phyloP scores from a whole-genome alignment of 2,113 vertebrate species.

The Nothoprocta pentlandii region DNA sequence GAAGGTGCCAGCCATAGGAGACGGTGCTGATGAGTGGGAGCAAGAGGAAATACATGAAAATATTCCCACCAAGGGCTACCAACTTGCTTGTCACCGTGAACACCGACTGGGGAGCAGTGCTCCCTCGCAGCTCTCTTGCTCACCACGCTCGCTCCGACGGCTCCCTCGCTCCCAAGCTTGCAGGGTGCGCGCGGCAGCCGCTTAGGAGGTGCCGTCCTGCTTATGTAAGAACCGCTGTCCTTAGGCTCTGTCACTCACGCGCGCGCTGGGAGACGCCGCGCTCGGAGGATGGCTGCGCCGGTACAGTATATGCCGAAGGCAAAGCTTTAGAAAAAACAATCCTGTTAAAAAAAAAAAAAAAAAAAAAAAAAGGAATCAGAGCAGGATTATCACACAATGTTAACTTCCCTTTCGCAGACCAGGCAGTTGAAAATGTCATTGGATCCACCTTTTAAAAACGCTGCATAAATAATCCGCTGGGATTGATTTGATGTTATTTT shows the following conservation, averaged over 20 bases:
- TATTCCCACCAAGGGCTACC: too few species aligned
- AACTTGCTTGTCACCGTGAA: neutral
- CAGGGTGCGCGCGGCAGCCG: rapidly evolving
- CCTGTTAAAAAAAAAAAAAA: neutral
- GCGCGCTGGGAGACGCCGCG: neutral
- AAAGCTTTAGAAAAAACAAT: neutral
- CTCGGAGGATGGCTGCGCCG: constrained; percentile 31
- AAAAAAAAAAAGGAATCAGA: constrained; percentile 29
- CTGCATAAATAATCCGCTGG: neutral
- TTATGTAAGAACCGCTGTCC: constrained; percentile 46
- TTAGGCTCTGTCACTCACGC: constrained; percentile 42
- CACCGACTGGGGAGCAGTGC: neutral
- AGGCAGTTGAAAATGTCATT: rapidly evolving
- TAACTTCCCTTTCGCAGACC: neutral
- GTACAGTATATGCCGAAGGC: constrained; percentile 39
- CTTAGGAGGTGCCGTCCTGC: neutral
- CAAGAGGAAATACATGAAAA: neutral
- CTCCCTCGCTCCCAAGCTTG: too few species aligned
- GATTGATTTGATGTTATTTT: neutral
- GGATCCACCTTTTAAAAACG: neutral
- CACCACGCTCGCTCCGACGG: neutral
- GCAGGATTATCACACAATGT: neutral
- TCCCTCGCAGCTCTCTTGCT: neutral
- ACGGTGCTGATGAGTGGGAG: too few species aligned
- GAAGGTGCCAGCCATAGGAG: neutral